Percentiles rank a stretch among this genome's conserved stretches.
Evolutionary conservation across 2,888 invertebrate genomes (phyloP).

Genomic region (Junonia oenone): DNA sequence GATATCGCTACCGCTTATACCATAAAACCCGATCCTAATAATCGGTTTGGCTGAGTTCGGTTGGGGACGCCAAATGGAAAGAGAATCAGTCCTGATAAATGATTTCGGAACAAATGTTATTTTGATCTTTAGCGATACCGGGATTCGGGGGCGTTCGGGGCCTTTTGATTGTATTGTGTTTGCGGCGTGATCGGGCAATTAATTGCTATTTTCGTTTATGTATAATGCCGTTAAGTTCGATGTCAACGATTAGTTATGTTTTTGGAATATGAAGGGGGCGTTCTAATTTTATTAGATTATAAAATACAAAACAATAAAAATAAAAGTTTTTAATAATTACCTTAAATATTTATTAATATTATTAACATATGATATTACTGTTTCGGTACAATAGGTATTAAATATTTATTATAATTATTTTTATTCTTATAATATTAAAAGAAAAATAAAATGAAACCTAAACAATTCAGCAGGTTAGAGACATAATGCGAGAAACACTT

Average conservation of each 20-base stretch:
- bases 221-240: not conserved
- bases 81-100: constrained; percentile 72
- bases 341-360: too few species aligned
- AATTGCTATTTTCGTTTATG: constrained; percentile 17
- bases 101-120: constrained; percentile 74
- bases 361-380: too few species aligned
- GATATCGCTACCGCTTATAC: constrained; percentile 8
- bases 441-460: too few species aligned
- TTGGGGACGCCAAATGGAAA: constrained; percentile 63
- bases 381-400: too few species aligned
- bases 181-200: constrained; percentile 26
- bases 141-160: constrained; percentile 50
- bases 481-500: too few species aligned
- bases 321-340: too few species aligned
- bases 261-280: not conserved
- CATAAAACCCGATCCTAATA: constrained; percentile 20
- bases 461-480: too few species aligned
- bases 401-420: too few species aligned
- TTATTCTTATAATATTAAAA: too few species aligned
- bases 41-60: constrained; percentile 37
- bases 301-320: too few species aligned
- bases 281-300: too few species aligned
- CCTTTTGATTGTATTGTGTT: constrained; percentile 40
- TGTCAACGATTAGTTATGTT: not conserved
- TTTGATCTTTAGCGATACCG: constrained; percentile 70